phyloP scores from a whole-genome alignment of 2,888 invertebrate species.

The Cephus pygmeus region DNA sequence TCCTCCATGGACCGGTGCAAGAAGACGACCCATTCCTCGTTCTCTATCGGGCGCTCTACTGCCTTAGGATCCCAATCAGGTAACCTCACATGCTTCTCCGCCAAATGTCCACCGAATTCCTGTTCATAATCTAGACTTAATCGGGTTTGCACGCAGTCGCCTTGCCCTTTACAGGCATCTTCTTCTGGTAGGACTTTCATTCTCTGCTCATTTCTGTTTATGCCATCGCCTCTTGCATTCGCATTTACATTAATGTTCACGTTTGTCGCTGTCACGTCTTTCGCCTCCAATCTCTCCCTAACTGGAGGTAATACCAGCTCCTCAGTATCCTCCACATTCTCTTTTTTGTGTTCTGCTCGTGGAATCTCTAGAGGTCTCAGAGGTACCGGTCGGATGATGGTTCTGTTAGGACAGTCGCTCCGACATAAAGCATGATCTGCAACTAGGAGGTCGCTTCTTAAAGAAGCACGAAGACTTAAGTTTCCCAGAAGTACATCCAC shows the following conservation, averaged over 20 bases:
- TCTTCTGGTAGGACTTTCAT: conserved; percentile 15
- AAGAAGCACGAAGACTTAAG: conserved; percentile 53
- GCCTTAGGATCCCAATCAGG: conserved; percentile 53
- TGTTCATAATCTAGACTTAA: conserved; percentile 46
- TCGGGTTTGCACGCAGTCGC: conserved; percentile 34
- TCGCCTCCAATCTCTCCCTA: background rate
- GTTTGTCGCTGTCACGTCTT: background rate
- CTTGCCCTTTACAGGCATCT: conserved; percentile 14
- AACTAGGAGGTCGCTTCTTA: conserved; percentile 50
- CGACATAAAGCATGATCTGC: conserved; percentile 48
- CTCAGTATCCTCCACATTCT: conserved; percentile 7
- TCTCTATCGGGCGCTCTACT: conserved; percentile 74
- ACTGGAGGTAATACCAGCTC: background rate
- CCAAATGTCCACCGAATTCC: conserved; percentile 37
- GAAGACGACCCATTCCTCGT: conserved; percentile 90
- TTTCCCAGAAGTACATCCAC: conserved; percentile 58
- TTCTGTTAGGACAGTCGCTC: conserved; percentile 42
- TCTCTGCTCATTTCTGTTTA: conserved; percentile 7
- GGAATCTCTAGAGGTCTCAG: background rate
- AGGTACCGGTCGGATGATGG: background rate
- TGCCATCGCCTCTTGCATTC: conserved; percentile 27
- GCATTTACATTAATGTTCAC: background rate
- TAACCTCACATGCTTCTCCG: conserved; percentile 35
- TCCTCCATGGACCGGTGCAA: conserved; percentile 84
- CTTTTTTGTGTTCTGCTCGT: background rate